phyloP scores from a whole-genome alignment of 2,888 invertebrate genomes.

The Lasioglossum pauxillum region DNA sequence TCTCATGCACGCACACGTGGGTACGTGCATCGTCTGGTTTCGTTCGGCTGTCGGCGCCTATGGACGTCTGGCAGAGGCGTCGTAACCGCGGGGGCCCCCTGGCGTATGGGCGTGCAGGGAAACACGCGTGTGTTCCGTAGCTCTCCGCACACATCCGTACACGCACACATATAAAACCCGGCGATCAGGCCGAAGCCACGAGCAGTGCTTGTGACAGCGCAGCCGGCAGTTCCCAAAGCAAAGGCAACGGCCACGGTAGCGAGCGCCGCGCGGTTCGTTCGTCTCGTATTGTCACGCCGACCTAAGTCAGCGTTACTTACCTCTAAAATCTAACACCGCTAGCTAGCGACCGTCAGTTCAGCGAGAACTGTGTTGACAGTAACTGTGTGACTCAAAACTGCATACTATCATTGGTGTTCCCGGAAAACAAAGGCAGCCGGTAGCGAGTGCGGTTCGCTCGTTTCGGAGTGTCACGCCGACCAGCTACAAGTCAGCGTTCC shows the following conservation, averaged over 20 bases:
- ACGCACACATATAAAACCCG: constrained; percentile 48
- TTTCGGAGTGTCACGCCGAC: not conserved
- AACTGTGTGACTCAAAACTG: not conserved
- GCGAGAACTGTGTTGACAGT: not conserved
- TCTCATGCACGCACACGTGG: constrained; percentile 55
- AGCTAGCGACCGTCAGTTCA: not conserved
- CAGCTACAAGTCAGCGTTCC: no score
- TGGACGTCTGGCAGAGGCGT: constrained; percentile 30
- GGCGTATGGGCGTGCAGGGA: constrained; percentile 55
- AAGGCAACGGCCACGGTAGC: constrained; percentile 26
- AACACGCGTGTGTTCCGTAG: not conserved
- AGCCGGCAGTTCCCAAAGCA: constrained; percentile 32
- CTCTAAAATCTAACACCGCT: not conserved
- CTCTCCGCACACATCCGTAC: not conserved
- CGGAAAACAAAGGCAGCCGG: not conserved
- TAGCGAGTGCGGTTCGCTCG: not conserved
- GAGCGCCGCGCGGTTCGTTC: not conserved
- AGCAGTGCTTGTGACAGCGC: constrained; percentile 65
- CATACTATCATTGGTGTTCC: not conserved
- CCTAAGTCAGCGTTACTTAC: not conserved
- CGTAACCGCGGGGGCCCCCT: constrained; percentile 51
- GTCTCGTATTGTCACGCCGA: constrained; percentile 1
- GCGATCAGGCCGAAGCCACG: constrained; percentile 63
- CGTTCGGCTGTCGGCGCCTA: constrained; percentile 20
- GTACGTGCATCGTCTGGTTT: constrained; percentile 20